Base-by-base conservation (phyloP, 1,140 invertebrate genomes). In the Orius laevigatus region DNA sequence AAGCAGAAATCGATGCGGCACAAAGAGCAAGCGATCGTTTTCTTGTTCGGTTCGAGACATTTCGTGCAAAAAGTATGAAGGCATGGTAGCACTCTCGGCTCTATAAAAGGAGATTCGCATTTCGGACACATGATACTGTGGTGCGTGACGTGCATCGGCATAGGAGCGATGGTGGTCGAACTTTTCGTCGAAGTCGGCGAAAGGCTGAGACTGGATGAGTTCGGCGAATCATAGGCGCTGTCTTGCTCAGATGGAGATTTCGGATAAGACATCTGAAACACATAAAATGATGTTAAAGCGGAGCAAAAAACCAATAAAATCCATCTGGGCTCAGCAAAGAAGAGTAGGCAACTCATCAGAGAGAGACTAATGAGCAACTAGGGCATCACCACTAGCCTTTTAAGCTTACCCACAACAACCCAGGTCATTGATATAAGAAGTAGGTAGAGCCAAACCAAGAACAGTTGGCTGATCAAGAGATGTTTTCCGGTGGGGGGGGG, bases 41-140 rank as follows among this genome's bases (percentile, higher is more conserved):
- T 84, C 42, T 77, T 71, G 31, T 43, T 43, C 55, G 78, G 74
- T 60, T 87, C 83, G 56, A 87, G 64, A 66, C 85, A 89, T 50
- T 69, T 66, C 59, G 79, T 75, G 65, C 85, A 89, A 60, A 86
- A 84, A 5, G 79, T 79, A 66, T 88, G 84, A 58, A 85, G 81
- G 68, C 84, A 89, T 56, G 79, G 74, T 44, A 87, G 69, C 46
- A 78, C 76, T 69, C 81, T 81, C 9, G 79, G 79, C 53, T 66
- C 63, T 48, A 74, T 72, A 58, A 74, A 79, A 40, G 72, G 76
- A 58, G 88, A 82, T 63, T 83, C 73, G 70, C 86, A 91, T 56
- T 85, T 69, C 48, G 75, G 73, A 65, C 87, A 90, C 63, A 56
- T 53, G 56, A 59, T 60, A 57, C 57, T 58, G 56, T 55, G 55